phyloP scores from a whole-genome alignment of 2,113 vertebrate genomes.

The Lichenostomus cassidix region DNA sequence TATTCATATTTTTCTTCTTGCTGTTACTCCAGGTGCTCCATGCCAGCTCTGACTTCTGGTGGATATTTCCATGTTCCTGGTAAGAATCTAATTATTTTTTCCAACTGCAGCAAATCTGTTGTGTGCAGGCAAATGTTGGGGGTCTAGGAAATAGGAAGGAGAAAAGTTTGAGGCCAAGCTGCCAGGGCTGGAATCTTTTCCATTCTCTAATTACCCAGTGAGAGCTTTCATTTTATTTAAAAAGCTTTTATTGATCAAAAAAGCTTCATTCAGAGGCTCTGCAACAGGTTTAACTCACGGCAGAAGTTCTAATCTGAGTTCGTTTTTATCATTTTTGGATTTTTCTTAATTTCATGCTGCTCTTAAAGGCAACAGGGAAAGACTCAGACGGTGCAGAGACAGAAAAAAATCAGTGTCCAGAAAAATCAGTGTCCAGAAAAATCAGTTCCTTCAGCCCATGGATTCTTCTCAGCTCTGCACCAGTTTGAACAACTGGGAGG shows the following conservation, averaged over 20 bases:
- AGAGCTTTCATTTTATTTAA: neutral
- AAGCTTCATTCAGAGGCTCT: neutral
- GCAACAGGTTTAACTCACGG: neutral
- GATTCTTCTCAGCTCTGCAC: conserved; percentile 3
- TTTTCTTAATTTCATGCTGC: neutral
- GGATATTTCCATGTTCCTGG: neutral
- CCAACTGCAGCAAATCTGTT: neutral
- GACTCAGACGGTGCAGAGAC: neutral
- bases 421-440: no score
- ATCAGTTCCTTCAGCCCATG: conserved; percentile 19
- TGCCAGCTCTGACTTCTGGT: neutral
- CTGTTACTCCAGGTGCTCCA: neutral
- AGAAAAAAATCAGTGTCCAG: no score
- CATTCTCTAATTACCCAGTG: neutral
- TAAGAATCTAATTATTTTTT: neutral
- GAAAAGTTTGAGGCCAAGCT: neutral
- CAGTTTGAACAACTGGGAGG: neutral
- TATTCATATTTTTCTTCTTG: neutral
- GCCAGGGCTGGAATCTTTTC: neutral
- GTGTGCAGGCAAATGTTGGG: neutral
- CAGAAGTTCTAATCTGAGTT: neutral
- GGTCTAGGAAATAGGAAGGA: neutral
- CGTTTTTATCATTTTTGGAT: neutral
- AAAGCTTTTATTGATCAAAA: neutral
- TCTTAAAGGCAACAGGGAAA: neutral